Conservation (phyloP, 2,888 invertebrate genomes). For the Campopleginae sp. region DNA sequence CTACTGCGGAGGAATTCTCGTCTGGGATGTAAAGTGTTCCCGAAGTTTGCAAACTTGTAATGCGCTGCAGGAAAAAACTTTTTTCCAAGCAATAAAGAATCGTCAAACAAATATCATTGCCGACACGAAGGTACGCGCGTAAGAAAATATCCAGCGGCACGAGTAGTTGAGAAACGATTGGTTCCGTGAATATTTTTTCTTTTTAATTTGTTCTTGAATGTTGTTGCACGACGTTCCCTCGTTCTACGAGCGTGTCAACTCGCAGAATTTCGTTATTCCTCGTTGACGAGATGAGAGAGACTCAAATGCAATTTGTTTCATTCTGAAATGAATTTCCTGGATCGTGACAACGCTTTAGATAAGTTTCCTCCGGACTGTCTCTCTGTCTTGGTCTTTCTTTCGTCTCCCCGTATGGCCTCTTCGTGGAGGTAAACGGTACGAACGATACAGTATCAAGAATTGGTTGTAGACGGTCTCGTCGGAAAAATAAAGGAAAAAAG, state of each 20-base stretch:
- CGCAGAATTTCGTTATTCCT: conserved; percentile 41
- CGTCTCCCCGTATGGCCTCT: conserved; percentile 21
- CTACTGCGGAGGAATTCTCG: background rate
- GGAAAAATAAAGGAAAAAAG: conserved; percentile 25
- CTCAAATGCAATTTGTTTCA: conserved; percentile 61
- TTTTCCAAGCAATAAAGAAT: background rate
- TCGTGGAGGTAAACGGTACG: conserved; percentile 57
- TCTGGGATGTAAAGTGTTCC: background rate
- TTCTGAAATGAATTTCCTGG: conserved; percentile 61
- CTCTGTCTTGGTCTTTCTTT: background rate
- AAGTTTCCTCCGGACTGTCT: conserved; percentile 20
- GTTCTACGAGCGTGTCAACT: background rate
- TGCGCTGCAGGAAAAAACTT: background rate
- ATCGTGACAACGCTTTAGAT: conserved; percentile 45
- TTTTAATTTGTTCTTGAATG: background rate
- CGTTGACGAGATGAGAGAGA: conserved; percentile 30
- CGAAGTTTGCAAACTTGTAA: background rate
- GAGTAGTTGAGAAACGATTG: background rate
- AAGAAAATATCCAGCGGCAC: background rate
- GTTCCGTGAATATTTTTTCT: background rate
- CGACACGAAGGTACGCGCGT: background rate
- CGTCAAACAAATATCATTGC: background rate
- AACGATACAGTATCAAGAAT: conserved; percentile 55
- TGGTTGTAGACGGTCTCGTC: conserved; percentile 15
- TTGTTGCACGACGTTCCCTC: background rate